These are phyloP conservation scores for Vireo griseus DNA, from an alignment of 2,797 vertebrate genomes.

Conservation along the genomic window DNA sequence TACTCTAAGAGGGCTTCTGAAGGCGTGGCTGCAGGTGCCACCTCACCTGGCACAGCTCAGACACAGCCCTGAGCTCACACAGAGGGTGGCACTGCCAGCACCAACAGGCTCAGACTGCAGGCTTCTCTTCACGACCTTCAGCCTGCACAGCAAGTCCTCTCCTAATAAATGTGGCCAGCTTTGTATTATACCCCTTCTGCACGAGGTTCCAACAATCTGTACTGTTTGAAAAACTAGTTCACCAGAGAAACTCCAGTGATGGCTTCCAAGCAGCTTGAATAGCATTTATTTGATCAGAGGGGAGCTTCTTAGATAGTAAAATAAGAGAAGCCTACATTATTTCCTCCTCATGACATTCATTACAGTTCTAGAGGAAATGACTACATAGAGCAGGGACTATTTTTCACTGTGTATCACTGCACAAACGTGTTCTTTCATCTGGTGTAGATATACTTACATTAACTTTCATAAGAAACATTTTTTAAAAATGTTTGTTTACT, in stretches of 20 bases:
- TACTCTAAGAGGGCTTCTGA: accelerated
- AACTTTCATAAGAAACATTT: neutral
- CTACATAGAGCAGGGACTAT: neutral
- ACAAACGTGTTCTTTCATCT: neutral
- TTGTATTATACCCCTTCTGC: neutral
- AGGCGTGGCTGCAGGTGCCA: no score
- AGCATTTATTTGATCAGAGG: neutral
- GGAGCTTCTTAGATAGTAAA: neutral
- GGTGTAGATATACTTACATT: neutral
- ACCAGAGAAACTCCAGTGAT: neutral
- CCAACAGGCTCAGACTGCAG: neutral
- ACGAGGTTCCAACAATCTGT: neutral
- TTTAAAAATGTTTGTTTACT: neutral
- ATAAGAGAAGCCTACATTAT: neutral
- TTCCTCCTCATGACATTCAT: neutral
- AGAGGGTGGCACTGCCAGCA: neutral
- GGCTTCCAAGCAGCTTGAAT: neutral
- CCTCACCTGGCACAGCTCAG: neutral
- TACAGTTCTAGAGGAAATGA: neutral
- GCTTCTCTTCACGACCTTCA: neutral
- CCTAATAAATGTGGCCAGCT: accelerated
- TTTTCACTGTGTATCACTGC: neutral
- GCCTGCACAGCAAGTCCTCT: neutral
- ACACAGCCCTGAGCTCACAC: neutral
- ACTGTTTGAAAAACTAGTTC: neutral